Evolutionary conservation across 2,113 vertebrate species (phyloP).

Genomic region (Notothenia coriiceps): DNA sequence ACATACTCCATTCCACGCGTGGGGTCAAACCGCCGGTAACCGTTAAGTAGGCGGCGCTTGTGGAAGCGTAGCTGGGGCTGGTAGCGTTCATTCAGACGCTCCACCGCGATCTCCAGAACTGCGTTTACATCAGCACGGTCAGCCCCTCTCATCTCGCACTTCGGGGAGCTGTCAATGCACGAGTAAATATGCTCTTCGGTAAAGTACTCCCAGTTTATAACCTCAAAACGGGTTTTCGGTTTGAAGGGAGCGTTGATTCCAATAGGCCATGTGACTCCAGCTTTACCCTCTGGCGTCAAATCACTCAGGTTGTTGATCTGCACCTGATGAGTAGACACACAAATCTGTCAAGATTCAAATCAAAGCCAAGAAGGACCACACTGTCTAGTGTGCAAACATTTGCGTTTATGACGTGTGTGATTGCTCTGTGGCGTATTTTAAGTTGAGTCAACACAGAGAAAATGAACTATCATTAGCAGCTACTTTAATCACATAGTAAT

Average conservation of each 20-base stretch:
- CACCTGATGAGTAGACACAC: slow-evolving; percentile 79
- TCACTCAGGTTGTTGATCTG: slow-evolving; percentile 95
- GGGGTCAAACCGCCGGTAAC: slow-evolving; percentile 95
- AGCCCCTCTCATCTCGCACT: slow-evolving; percentile 92
- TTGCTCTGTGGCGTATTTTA: slow-evolving; percentile 16
- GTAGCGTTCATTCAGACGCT: slow-evolving; percentile 91
- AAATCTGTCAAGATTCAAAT: slow-evolving; percentile 3
- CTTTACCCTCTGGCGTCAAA: slow-evolving; percentile 90
- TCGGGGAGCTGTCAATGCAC: slow-evolving; percentile 90
- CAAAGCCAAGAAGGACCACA: neutral
- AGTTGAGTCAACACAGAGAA: slow-evolving; percentile 17
- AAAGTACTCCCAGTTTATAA: slow-evolving; percentile 98
- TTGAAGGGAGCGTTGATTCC: slow-evolving; percentile 93
- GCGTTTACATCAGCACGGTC: slow-evolving; percentile 88
- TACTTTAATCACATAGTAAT: slow-evolving; percentile 14
- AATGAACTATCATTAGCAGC: slow-evolving; percentile 33
- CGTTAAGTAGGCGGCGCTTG: slow-evolving; percentile 91
- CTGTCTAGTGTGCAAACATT: neutral
- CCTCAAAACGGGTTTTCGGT: slow-evolving; percentile 94
- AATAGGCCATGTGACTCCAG: slow-evolving; percentile 91
- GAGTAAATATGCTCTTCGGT: slow-evolving; percentile 95
- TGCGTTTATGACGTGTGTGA: neutral
- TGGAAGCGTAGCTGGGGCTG: slow-evolving; percentile 93
- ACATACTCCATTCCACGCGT: slow-evolving; percentile 96
- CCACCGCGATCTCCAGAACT: slow-evolving; percentile 88